Evolutionary conservation across 2,797 vertebrate species (phyloP), one percentile per base, ranked within the genome.

Genomic region (Buceros bicornis): DNA sequence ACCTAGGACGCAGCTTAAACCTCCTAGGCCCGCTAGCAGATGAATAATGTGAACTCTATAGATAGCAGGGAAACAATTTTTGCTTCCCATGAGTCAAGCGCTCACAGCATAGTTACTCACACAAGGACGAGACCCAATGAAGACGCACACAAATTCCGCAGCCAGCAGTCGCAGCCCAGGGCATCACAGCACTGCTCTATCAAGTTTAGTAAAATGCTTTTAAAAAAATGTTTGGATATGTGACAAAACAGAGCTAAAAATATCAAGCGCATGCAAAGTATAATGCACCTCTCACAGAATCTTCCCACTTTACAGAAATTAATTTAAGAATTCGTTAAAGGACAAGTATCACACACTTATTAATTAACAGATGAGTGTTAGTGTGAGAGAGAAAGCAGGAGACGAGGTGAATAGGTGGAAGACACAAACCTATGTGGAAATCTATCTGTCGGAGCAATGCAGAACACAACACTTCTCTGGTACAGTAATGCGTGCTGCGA

Each of bases 251-350:
- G 16, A 74, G n/a, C 28, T 51, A 33, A 90, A 92, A 84, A 28
- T 26, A 82, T 4, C 51, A 80, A 57, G 50, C 19, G 45, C 29
- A 15, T 37, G 35, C 4, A 12, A 84, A 73, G 22, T 24, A 47
- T 24, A 83, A 84, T 8, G 19, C 42, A 45, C 11, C 53, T 85
- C 69, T 77, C 86, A 50, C 16, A 20, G 1, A 37, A 56, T 43
- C 37, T 58, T 70, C 65, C 73, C 5, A 3, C 22, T 35, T 51
- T 43, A 31, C 25, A 76, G 22, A 50, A 77, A 60, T 64, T 79
- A 28, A 56, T 25, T 33, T 66, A 82, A 73, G 73, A 76, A 82
- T 77, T 95, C 48, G 83, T 88, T 87, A 87, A 62, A 93, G 56
- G 43, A 50, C 33, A 57, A 65, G 25, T 20, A 88, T 24, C 21